Evolutionary conservation across 1,140 invertebrate species (phyloP), one percentile per base, ranked within the genome.

Genomic region (Drepana arcuata): DNA sequence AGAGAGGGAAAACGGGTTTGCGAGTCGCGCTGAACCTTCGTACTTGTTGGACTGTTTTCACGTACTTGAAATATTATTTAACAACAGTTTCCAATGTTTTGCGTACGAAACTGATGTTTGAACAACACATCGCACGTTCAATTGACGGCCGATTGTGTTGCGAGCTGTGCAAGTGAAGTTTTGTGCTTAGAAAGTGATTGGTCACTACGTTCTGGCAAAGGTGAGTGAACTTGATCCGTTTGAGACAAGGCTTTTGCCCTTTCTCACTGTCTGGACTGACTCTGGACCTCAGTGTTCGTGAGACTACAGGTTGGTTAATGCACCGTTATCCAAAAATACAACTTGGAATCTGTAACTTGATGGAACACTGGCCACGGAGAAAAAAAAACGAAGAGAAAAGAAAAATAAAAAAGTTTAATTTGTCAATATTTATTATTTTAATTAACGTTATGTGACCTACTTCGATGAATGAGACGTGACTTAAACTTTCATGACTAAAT

Each of bases 1-100:
- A 48, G 62, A 67, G 69, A 77, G 41, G 52, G 55, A 62, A 48
- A 60, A 63, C 49, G 26, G 56, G 45, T 62, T 65, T 67, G 57
- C 55, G 60, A 73, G 65, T 69, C 47, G 55, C 41, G 54, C 52
- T 39, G 40, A 41, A 38, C 43, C 44, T 41, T 44, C 46, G 46
- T 41, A 49, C 57, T 42, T 53, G 45, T 49, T 48, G 62, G 48
- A 49, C 48, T 49, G 63, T 60, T 68, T 61, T 63, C 40, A 50
- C 50, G 33, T 46, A 38, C 45, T 38, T 45, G 15, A 31, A 54
- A 60, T 56, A 58, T 48, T 63, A 64, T 68, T 62, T 44, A 52
- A 53, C 39, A 64, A 67, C 48, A 60, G 58, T 56, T 57, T 48
- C 29, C 39, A 28, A 28, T 61, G 61, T 67, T 56, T 47, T 49